phyloP scores from a whole-genome alignment of 2,888 invertebrate genomes.

The Lasioglossum calceatum region DNA sequence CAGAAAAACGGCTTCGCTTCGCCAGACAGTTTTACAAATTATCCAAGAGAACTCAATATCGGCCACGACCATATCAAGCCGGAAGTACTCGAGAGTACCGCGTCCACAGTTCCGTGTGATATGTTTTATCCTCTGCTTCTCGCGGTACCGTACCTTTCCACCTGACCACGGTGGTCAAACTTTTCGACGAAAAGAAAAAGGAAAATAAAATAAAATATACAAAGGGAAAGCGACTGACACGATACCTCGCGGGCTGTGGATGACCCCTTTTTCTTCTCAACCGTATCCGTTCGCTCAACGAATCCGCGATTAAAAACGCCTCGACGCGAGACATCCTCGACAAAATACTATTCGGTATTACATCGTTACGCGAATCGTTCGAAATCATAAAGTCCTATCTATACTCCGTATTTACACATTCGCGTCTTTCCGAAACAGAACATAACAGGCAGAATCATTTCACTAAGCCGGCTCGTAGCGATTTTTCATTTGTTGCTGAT shows the following conservation, averaged over 20 bases:
- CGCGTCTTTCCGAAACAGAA: constrained; percentile 10
- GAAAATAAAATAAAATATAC: constrained; percentile 5
- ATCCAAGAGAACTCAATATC: constrained; percentile 69
- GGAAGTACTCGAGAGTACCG: constrained; percentile 67
- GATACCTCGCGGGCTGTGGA: constrained; percentile 11
- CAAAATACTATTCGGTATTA: constrained; percentile 52
- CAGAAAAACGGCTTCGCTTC: constrained; percentile 73
- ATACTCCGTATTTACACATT: constrained; percentile 54
- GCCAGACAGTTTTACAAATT: constrained; percentile 55
- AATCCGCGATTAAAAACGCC: constrained; percentile 18
- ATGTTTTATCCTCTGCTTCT: constrained; percentile 64
- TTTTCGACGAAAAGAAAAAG: constrained; percentile 19
- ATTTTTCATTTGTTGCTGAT: constrained; percentile 10
- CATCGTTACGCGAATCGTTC: constrained; percentile 29
- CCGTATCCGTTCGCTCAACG: constrained; percentile 15
- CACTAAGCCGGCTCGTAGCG: constrained; percentile 5
- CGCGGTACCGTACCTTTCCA: constrained; percentile 25
- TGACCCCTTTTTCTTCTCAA: constrained; percentile 9
- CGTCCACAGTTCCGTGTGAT: constrained; percentile 68
- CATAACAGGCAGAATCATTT: constrained; percentile 32
- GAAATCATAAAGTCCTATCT: constrained; percentile 27
- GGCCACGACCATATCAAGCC: constrained; percentile 68
- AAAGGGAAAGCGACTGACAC: constrained; percentile 30
- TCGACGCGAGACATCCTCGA: constrained; percentile 13
- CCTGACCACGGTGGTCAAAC: constrained; percentile 9